phyloP scores from a whole-genome alignment of 2,113 vertebrate species.

The Tamias sibiricus region DNA sequence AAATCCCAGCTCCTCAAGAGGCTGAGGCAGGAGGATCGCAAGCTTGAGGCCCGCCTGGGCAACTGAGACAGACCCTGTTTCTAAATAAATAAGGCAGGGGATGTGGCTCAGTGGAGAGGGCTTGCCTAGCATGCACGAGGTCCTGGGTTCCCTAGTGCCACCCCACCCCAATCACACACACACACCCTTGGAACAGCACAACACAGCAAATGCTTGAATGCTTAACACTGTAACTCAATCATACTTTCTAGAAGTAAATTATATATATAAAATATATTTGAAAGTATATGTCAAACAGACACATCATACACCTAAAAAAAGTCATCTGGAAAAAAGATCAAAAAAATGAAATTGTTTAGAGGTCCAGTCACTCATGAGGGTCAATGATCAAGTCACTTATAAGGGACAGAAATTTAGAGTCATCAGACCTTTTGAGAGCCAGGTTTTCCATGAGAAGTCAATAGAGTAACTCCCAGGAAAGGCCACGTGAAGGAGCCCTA shows the following conservation, averaged over 20 bases:
- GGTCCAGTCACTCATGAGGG: neutral
- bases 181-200: neutral
- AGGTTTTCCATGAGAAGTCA: neutral
- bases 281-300: neutral
- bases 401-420: neutral
- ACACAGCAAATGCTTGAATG: neutral
- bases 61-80: neutral
- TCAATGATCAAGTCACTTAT: neutral
- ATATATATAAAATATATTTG: neutral
- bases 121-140: neutral
- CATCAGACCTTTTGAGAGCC: neutral
- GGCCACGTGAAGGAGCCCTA: too few relatives aligned
- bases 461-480: neutral
- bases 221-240: neutral
- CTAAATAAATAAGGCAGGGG: neutral
- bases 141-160: neutral
- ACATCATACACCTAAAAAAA: neutral
- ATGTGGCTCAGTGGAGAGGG: neutral
- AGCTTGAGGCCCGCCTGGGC: neutral
- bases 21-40: neutral
- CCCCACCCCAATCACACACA: too few relatives aligned
- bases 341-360: neutral
- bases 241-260: neutral
- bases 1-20: neutral
- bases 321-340: neutral